phyloP scores from a whole-genome alignment of 2,113 vertebrate species.

The Pedetes capensis region DNA sequence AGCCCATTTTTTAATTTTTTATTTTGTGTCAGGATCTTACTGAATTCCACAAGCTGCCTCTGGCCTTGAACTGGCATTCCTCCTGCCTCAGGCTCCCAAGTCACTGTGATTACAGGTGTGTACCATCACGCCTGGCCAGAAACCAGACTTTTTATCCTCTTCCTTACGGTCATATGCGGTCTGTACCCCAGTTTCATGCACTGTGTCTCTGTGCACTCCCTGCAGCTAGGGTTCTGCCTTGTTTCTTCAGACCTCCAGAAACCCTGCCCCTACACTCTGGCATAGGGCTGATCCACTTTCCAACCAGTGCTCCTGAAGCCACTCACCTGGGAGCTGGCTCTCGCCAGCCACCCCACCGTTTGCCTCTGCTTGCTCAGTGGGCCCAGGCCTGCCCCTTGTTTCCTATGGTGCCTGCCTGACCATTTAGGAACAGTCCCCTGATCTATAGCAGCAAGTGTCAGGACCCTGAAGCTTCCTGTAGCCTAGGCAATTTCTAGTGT shows the following conservation, averaged over 20 bases:
- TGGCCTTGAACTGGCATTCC: too few species aligned
- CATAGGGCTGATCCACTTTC: background rate
- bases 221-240: background rate
- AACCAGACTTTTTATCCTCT: background rate
- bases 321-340: background rate
- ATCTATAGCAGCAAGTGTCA: background rate
- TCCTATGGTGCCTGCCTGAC: background rate
- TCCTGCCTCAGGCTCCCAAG: too few species aligned
- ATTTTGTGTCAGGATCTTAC: too few species aligned
- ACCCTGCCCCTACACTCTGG: background rate
- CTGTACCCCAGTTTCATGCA: background rate
- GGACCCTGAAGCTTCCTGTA: background rate
- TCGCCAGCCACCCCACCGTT: background rate
- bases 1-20: too few species aligned
- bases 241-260: background rate
- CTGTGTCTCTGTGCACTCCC: background rate
- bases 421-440: background rate
- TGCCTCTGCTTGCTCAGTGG: background rate
- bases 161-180: fast-evolving
- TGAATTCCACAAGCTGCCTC: too few species aligned
- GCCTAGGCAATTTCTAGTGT: background rate
- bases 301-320: background rate
- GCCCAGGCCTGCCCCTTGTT: fast-evolving
- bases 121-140: too few species aligned
- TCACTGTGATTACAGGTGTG: too few species aligned